Conservation (phyloP, 2,113 vertebrate genomes). For the Halichoeres trimaculatus region DNA sequence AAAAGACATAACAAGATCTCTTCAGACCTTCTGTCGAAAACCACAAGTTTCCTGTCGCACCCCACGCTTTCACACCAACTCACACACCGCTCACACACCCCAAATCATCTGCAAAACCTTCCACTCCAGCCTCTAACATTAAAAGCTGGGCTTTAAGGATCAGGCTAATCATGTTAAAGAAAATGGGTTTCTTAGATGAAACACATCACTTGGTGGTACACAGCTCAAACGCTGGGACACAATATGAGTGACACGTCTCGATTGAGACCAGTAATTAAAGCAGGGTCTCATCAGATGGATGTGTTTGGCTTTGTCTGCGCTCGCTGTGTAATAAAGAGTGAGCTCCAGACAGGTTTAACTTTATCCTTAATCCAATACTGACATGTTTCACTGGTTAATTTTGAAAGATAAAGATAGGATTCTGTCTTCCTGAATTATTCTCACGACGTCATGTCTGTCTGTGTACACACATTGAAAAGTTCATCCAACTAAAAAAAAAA, state of each 20-base stretch:
- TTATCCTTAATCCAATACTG: constrained; percentile 31
- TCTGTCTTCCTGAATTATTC: constrained; percentile 17
- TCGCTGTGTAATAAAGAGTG: constrained; percentile 56
- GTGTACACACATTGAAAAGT: constrained; percentile 31
- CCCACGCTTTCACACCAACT: not conserved
- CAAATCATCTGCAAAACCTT: not conserved
- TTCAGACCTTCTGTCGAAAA: constrained; percentile 3
- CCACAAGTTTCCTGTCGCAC: constrained; percentile 18
- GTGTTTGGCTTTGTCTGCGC: constrained; percentile 33
- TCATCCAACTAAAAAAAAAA: constrained; percentile 37
- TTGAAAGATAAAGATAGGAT: constrained; percentile 37
- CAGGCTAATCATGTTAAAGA: not conserved
- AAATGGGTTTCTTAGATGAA: not conserved
- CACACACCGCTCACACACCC: constrained; percentile 7
- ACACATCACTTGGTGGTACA: not conserved
- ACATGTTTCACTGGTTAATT: constrained; percentile 20
- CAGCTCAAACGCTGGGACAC: constrained; percentile 14
- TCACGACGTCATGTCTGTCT: constrained; percentile 9
- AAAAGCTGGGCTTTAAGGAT: not conserved
- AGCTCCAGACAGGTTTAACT: constrained; percentile 42
- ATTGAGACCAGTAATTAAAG: constrained; percentile 46
- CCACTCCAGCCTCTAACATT: not conserved
- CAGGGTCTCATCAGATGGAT: constrained; percentile 39
- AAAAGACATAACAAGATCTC: constrained; percentile 11
- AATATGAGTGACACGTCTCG: constrained; percentile 23